Conservation (phyloP, 2,888 invertebrate species). For the Polyploca ridens region DNA sequence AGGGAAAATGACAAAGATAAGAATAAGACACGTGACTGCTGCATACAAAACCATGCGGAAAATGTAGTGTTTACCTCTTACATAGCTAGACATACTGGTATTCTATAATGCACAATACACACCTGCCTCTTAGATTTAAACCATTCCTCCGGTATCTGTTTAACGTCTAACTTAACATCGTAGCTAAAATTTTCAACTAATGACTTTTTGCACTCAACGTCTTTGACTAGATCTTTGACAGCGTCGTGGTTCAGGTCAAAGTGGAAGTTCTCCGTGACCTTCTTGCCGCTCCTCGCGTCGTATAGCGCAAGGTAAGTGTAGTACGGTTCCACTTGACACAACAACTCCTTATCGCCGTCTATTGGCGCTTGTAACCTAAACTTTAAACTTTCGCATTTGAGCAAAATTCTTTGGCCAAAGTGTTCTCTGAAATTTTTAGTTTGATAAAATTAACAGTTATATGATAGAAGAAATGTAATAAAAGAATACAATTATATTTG, state of each 20-base stretch:
- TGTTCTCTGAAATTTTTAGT: slow-evolving; percentile 86
- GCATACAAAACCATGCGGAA: too few relatives aligned
- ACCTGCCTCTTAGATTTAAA: slow-evolving; percentile 87
- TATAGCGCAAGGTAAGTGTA: slow-evolving; percentile 95
- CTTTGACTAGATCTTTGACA: slow-evolving; percentile 85
- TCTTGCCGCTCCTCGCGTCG: slow-evolving; percentile 93
- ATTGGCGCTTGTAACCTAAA: slow-evolving; percentile 93
- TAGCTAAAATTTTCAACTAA: slow-evolving; percentile 81
- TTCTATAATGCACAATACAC: slow-evolving; percentile 16
- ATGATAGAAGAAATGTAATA: neutral
- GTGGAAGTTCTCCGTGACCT: slow-evolving; percentile 97
- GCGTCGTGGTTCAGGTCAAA: slow-evolving; percentile 92
- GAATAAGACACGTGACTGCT: too few relatives aligned
- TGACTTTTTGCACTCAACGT: slow-evolving; percentile 75
- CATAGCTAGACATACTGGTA: neutral
- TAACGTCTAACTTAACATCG: slow-evolving; percentile 86
- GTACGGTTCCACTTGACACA: slow-evolving; percentile 97
- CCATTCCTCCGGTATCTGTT: slow-evolving; percentile 90
- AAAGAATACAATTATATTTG: neutral
- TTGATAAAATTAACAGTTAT: neutral
- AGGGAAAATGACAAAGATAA: too few relatives aligned
- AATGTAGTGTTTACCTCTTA: neutral
- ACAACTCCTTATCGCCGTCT: slow-evolving; percentile 89
- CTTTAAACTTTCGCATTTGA: slow-evolving; percentile 92
- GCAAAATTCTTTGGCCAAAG: slow-evolving; percentile 93